phyloP scores from a whole-genome alignment of 2,113 vertebrate species.

The Albula glossodonta region DNA sequence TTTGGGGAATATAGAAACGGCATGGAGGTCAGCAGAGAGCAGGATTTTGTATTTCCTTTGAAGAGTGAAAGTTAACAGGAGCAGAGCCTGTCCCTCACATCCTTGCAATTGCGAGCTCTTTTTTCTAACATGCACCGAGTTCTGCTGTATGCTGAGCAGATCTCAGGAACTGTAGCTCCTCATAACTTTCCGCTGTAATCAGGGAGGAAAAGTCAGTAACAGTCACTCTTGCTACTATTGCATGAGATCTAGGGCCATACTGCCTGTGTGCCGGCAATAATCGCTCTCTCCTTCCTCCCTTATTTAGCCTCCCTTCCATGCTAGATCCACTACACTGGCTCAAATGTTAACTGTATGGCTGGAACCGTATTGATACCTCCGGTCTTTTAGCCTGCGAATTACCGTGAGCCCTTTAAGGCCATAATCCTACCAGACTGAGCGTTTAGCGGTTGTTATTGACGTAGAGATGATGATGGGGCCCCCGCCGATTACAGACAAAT shows the following conservation, averaged over 20 bases:
- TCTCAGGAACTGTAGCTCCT: background rate
- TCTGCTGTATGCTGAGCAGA: too few species aligned
- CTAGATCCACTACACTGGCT: background rate
- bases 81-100: background rate
- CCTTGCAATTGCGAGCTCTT: background rate
- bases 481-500: too few species aligned
- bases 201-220: background rate
- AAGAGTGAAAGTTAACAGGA: background rate
- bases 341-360: background rate
- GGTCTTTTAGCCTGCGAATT: background rate
- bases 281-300: background rate
- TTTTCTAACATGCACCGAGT: background rate
- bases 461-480: background rate
- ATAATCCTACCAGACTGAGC: constrained; percentile 17
- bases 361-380: background rate
- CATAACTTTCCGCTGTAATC: background rate
- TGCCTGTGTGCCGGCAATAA: background rate
- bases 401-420: background rate
- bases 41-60: background rate
- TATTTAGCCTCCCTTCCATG: background rate
- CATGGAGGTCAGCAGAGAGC: background rate
- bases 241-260: background rate
- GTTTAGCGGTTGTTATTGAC: constrained; percentile 16
- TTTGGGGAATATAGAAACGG: background rate
- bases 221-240: background rate